Base-by-base conservation (phyloP, 1,140 invertebrate genomes). In the Melipona quadrifasciata region DNA sequence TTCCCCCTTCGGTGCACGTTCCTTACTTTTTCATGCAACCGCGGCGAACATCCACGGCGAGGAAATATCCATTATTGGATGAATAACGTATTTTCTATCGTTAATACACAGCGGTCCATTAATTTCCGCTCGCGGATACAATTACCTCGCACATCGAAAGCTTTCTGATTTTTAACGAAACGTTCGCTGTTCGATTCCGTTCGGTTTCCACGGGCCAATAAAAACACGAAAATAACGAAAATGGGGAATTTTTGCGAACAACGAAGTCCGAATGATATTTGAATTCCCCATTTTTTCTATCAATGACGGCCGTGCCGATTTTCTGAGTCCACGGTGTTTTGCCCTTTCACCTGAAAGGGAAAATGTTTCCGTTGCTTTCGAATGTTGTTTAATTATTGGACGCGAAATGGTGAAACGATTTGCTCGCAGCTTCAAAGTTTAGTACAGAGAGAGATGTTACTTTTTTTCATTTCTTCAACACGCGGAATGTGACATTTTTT, bases 41-140 rank as follows among this genome's bases (percentile, higher is more conserved):
- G 34, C 80, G 51, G 67, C 17, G 34, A 67, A 76, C 72, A 85
- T 68, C 57, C 51, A 47, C 39, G 39, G 39, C 39, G 8, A 8
- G 8, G 27, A 55, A 72, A 55, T 79, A 70, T 84, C 67, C 75
- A 71, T 84, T 79, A 84, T 79, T 72, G 75, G 24, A 27, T 27
- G 31, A 71, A 84, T 79, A 83, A 78, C 47, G 76, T 71, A 79
- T 79, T 61, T 68, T 72, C 31, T 34, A 47, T n/a, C 21, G 39
- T 51, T 83, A 78, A 71, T 53, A 71, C 21, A 71, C 34, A 78
- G 65, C 39, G 55, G 82, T 70, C 74, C 65, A 68, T 83, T 78
- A 78, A 83, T 83, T 61, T 61, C 31, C 57, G 24, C 21, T 21
- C 1, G 39, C 19, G 19, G n/a, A 21, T 31, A 70, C 74, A 58